phyloP scores from a whole-genome alignment of 2,113 vertebrate genomes.

The Leptobrachium ailaonicum region DNA sequence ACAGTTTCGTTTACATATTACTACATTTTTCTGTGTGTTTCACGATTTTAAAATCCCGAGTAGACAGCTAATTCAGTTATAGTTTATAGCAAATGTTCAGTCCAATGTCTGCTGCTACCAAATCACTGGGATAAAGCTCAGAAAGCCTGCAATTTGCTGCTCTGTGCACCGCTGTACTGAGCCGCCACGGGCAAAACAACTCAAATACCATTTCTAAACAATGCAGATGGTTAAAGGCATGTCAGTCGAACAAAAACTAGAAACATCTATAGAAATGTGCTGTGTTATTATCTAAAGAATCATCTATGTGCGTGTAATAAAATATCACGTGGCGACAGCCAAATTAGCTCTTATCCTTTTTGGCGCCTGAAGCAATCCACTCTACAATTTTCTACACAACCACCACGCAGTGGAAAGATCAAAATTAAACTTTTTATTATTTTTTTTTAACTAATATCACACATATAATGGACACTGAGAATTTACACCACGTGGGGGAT shows the following conservation, averaged over 20 bases:
- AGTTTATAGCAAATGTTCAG: not conserved
- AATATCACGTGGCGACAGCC: not conserved
- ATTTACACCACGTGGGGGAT: too few species aligned
- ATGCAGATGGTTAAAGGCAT: not conserved
- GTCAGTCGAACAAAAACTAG: not conserved
- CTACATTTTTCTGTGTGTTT: not conserved
- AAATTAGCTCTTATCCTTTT: not conserved
- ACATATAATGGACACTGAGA: too few species aligned
- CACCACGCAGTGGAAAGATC: too few species aligned
- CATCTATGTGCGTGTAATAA: not conserved
- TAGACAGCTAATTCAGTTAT: not conserved
- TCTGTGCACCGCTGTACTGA: not conserved
- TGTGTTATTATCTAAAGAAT: not conserved
- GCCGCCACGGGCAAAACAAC: not conserved
- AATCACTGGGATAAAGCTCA: not conserved
- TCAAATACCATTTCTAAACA: not conserved
- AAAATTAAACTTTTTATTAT: too few species aligned
- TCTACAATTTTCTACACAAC: too few species aligned
- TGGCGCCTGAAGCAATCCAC: not conserved
- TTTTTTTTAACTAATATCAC: too few species aligned
- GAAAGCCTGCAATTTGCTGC: not conserved
- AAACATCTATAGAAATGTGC: not conserved
- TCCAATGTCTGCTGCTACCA: not conserved
- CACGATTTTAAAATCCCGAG: not conserved
- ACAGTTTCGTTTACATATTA: constrained; percentile 42